Evolutionary conservation across 2,888 invertebrate species (phyloP), one percentile per base, ranked within the genome.

Genomic region (Caenorhabditis wallacei): DNA sequence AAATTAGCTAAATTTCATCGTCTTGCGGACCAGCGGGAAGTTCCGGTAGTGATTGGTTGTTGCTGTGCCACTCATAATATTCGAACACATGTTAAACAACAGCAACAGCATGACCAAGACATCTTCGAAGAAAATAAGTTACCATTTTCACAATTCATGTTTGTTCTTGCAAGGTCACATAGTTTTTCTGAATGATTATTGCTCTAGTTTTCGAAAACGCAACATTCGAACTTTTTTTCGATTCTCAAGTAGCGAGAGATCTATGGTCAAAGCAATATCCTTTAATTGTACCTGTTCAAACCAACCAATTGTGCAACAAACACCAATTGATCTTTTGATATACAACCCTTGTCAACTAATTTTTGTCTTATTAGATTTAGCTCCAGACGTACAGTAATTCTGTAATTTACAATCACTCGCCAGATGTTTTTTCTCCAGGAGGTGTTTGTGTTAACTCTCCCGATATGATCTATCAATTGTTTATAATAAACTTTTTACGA

Each of bases 1-100:
- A 78, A 78, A 78, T 78, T 78, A 78, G 78, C 78, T 69, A 63
- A 78, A 78, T 78, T 78, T 78, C 69, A 69, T 78, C 69, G 53
- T 63, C 68, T 59, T 51, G 53, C 61, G 78, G 78, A 63, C 78
- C 69, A 69, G 78, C 69, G 63, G 69, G 69, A 78, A 78, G 78
- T 78, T 78, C 78, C 78, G 78, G 78, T 59, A 53, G 78, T 78
- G 78, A 78, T 78, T 78, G 69, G 11, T 40, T 40, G 56, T 59
- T 68, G 56, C 37, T 51, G 13, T 22, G 18, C 63, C 64, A 68
- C 51, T 75, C 56, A 59, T 40, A 75, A 64, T 26, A 66, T 37
- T 66, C 57, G 68, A 76, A 63, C 78, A 78, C 69, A 69, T 78
- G 69, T 78, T 37, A 43, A 18, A 43, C 22, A 68, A 61, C 68